Conservation (phyloP, 1,140 invertebrate genomes). For the Zaprionus kolodkinae region DNA sequence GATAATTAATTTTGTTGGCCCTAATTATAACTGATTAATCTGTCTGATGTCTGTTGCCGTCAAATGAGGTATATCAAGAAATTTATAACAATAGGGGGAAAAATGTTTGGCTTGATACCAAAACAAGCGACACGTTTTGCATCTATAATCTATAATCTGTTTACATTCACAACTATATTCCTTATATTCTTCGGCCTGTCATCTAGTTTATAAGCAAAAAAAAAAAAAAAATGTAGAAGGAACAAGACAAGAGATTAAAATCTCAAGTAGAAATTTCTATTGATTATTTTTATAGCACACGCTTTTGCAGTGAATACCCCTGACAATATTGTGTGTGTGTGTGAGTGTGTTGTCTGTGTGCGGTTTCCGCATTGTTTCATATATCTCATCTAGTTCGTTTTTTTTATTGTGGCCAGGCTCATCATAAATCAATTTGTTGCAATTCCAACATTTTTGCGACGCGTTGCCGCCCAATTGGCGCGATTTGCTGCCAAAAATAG, state of each 20-base stretch:
- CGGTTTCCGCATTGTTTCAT: constrained; percentile 62
- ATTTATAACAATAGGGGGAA: constrained; percentile 65
- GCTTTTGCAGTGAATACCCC: constrained; percentile 35
- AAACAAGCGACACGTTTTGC: constrained; percentile 59
- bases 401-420: constrained; percentile 21
- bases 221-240: not conserved
- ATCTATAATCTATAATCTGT: constrained; percentile 49
- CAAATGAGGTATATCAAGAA: constrained; percentile 49
- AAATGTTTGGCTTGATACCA: constrained; percentile 62
- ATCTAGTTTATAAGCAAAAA: constrained; percentile 44
- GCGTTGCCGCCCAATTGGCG: constrained; percentile 61
- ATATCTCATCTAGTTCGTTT: not conserved
- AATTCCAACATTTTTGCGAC: constrained; percentile 56
- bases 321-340: constrained; percentile 10
- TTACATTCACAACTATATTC: constrained; percentile 35
- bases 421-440: constrained; percentile 79
- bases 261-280: constrained; percentile 13
- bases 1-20: not conserved
- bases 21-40: constrained; percentile 67
- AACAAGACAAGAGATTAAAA: constrained; percentile 5
- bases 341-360: constrained; percentile 13
- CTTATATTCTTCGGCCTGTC: constrained; percentile 48
- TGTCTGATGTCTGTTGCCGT: constrained; percentile 50
- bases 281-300: not conserved
- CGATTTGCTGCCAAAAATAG: constrained; percentile 55